phyloP scores from a whole-genome alignment of 2,113 vertebrate genomes.

The Xenus cinereus region DNA sequence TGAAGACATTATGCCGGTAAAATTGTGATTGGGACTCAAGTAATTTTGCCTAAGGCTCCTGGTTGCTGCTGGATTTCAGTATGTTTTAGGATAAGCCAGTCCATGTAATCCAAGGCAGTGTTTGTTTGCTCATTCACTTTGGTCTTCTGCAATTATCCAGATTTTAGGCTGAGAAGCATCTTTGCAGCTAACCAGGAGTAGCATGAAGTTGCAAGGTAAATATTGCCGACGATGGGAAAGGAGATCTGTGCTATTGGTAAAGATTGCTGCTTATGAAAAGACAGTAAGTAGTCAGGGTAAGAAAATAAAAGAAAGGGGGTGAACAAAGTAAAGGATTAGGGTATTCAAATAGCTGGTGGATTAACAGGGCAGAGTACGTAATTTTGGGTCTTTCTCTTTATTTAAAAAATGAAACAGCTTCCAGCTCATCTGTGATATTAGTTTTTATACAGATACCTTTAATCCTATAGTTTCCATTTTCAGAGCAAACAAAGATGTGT shows the following conservation, averaged over 20 bases:
- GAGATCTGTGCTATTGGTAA: not conserved
- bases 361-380: not conserved
- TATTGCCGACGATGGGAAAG: not conserved
- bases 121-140: not conserved
- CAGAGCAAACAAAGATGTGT: conserved; percentile 18
- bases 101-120: not conserved
- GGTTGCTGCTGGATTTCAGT: not conserved
- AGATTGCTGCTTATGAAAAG: not conserved
- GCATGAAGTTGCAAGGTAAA: not conserved
- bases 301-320: not conserved
- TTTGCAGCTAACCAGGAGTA: not conserved
- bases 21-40: not conserved
- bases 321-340: not conserved
- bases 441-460: not conserved
- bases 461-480: conserved; percentile 37
- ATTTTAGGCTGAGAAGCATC: not conserved
- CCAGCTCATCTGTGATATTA: not conserved
- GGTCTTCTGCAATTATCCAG: not conserved
- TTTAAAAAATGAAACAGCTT: not conserved
- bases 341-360: not conserved
- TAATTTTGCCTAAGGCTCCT: not conserved
- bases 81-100: not conserved
- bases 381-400: not conserved
- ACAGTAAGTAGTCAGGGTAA: not conserved
- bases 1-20: not conserved